Evolutionary conservation across 2,113 vertebrate genomes (phyloP).

Genomic region (Garra rufa): DNA sequence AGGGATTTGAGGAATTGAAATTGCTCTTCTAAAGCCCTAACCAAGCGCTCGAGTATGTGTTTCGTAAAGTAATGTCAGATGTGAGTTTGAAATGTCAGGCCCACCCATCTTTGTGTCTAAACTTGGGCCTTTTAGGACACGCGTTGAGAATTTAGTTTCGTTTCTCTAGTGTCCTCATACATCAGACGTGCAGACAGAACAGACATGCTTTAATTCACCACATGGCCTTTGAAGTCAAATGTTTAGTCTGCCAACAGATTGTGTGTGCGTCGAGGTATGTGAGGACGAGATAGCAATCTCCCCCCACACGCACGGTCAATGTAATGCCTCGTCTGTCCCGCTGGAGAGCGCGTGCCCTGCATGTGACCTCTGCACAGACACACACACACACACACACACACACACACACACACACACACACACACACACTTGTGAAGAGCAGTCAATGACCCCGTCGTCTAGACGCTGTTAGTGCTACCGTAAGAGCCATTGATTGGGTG

Average conservation of each 20-base stretch:
- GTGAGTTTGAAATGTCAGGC: not conserved
- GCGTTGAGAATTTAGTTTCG: conserved; percentile 14
- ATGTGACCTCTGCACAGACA: conserved; percentile 46
- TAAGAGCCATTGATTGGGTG: conserved; percentile 55
- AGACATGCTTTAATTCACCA: conserved; percentile 50
- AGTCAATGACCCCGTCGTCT: conserved; percentile 54
- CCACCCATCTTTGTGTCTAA: conserved; percentile 26
- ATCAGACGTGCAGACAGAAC: conserved; percentile 7
- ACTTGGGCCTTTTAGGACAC: conserved; percentile 28
- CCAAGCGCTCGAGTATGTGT: not conserved
- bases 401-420: conserved; percentile 44
- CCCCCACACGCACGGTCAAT: conserved; percentile 35
- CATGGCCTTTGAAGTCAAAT: conserved; percentile 53
- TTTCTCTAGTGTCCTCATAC: conserved; percentile 28
- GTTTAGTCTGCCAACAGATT: conserved; percentile 52
- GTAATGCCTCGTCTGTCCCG: conserved; percentile 41
- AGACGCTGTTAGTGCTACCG: conserved; percentile 53
- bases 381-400: conserved; percentile 38
- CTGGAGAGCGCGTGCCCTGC: conserved; percentile 44
- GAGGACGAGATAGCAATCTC: conserved; percentile 30
- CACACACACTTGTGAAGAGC: conserved; percentile 45
- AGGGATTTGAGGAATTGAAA: conserved; percentile 1
- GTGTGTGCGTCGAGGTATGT: conserved; percentile 47
- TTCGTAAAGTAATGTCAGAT: not conserved
- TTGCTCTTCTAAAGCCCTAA: not conserved